Percentiles rank a stretch among this genome's conserved stretches.
Conservation (phyloP, 2,113 vertebrate genomes). For the Cepphus grylle region DNA sequence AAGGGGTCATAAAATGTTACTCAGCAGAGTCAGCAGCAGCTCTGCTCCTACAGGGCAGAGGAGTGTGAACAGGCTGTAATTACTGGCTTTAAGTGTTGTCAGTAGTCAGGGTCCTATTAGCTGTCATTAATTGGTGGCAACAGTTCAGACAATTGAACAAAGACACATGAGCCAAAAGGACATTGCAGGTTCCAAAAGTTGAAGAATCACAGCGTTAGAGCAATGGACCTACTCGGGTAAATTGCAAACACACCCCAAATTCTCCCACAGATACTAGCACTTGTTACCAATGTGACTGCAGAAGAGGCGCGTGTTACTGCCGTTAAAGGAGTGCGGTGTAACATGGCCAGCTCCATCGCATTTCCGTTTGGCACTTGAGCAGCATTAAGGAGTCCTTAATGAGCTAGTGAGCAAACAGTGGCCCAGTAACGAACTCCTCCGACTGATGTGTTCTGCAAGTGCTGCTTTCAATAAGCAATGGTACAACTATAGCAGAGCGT, state of each 20-base stretch:
- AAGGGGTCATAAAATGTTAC: slow-evolving; percentile 16
- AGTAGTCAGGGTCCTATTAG: slow-evolving; percentile 18
- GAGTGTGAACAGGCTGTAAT: slow-evolving; percentile 27
- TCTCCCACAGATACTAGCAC: neutral
- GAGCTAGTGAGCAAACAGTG: neutral
- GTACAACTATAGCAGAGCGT: neutral
- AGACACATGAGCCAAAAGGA: neutral
- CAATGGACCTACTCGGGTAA: neutral
- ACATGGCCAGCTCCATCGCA: neutral
- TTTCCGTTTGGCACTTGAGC: neutral
- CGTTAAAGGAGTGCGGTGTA: neutral
- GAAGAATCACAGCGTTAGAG: neutral
- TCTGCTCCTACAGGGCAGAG: slow-evolving; percentile 10
- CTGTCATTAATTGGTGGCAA: slow-evolving; percentile 21
- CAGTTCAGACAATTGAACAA: slow-evolving; percentile 11
- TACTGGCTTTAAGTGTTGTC: slow-evolving; percentile 5
- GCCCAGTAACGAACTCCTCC: neutral
- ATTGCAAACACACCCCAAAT: neutral
- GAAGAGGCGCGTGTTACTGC: neutral
- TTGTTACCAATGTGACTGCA: neutral
- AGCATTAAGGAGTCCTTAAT: neutral
- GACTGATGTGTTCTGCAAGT: neutral
- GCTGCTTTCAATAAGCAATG: neutral
- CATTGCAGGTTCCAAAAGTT: neutral
- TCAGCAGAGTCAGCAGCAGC: slow-evolving; percentile 5